A percentile compares a stretch with the other conserved stretches of the same genome.
phyloP scores from a whole-genome alignment of 1,140 invertebrate genomes.

The Drosophila trapezifrons region DNA sequence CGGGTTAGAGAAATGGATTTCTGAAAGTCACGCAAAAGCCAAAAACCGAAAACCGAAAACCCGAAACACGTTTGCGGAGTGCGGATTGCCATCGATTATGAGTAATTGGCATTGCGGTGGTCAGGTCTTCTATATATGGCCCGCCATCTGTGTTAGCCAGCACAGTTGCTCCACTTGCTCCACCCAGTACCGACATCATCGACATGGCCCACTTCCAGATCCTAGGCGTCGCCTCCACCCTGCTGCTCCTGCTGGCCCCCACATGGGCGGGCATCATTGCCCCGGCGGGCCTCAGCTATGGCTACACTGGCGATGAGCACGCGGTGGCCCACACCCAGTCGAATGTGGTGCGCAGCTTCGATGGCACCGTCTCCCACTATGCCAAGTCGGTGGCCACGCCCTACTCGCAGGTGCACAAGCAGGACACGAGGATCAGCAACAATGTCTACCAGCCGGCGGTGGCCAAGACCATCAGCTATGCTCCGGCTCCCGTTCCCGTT shows the following conservation, averaged over 20 bases:
- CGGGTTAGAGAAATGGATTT: conserved; percentile 74
- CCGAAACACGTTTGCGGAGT: conserved; percentile 39
- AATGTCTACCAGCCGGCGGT: conserved; percentile 85
- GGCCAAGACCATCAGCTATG: conserved; percentile 78
- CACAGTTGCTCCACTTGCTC: conserved; percentile 58
- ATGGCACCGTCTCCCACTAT: conserved; percentile 87
- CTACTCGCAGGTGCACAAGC: conserved; percentile 87
- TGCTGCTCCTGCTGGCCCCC: conserved; percentile 71
- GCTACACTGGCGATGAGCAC: conserved; percentile 77
- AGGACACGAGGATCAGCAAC: conserved; percentile 86
- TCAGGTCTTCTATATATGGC: conserved; percentile 62
- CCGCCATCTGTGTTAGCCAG: not conserved
- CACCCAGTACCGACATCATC: conserved; percentile 21
- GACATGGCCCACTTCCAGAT: conserved; percentile 62
- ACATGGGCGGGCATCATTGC: conserved; percentile 82
- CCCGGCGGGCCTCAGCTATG: conserved; percentile 67
- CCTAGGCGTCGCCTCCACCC: conserved; percentile 77
- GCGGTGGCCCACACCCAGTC: conserved; percentile 86
- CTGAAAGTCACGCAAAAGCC: conserved; percentile 77
- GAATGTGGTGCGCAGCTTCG: conserved; percentile 85
- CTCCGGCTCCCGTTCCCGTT: conserved; percentile 59
- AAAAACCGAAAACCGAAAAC: conserved; percentile 38
- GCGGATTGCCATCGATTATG: conserved; percentile 28
- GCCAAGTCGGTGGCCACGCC: conserved; percentile 87
- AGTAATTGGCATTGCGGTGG: conserved; percentile 57